These are phyloP conservation scores for Drosophila antonietae DNA, from an alignment of 2,888 invertebrate species.

Conservation along the genomic window DNA sequence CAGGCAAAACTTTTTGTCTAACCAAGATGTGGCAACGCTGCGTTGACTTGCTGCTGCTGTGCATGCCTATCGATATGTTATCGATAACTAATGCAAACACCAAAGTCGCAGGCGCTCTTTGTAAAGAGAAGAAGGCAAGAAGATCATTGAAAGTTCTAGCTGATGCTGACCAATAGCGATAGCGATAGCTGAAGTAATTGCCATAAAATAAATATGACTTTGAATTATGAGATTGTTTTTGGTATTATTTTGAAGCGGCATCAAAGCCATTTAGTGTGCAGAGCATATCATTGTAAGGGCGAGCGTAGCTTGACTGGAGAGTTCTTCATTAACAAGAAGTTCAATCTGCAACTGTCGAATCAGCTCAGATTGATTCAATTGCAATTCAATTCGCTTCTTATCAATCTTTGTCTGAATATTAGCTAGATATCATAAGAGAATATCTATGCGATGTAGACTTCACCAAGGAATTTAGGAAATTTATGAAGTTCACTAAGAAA, in stretches of 20 bases:
- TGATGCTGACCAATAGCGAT: background rate
- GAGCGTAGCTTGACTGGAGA: background rate
- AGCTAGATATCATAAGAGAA: too few relatives aligned
- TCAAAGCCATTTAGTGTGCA: background rate
- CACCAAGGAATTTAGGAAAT: too few relatives aligned
- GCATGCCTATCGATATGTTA: constrained; percentile 21
- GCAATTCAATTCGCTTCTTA: too few relatives aligned
- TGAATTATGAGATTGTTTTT: background rate
- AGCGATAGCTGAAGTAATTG: background rate
- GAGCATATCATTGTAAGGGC: background rate
- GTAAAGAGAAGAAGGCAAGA: background rate
- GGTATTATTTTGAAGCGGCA: background rate
- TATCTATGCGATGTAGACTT: too few relatives aligned
- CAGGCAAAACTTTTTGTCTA: background rate
- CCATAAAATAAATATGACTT: too few relatives aligned
- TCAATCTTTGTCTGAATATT: too few relatives aligned
- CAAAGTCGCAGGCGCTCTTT: background rate
- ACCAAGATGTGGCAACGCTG: constrained; percentile 5
- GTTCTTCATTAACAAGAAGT: background rate
- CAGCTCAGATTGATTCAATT: too few relatives aligned
- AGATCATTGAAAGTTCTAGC: background rate
- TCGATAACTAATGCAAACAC: constrained; percentile 3
- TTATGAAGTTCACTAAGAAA: too few relatives aligned
- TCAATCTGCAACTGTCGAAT: too few relatives aligned
- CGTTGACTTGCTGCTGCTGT: background rate